Evolutionary conservation across 2,888 invertebrate species (phyloP).

Genomic region (Tolmerus cingulatus): DNA sequence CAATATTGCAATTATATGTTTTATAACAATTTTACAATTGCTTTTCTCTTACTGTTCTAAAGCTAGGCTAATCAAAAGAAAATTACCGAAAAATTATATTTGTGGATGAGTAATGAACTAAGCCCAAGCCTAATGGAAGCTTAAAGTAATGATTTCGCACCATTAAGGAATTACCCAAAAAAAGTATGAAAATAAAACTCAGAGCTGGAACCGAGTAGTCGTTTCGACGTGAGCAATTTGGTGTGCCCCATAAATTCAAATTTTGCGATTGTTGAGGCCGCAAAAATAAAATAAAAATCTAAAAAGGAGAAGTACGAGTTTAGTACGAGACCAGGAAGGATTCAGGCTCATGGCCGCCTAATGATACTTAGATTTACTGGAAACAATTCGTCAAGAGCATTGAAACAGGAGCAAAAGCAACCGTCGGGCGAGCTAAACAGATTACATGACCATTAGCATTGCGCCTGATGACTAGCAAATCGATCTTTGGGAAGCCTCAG

Average conservation of each 20-base stretch:
- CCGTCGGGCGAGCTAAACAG: not conserved
- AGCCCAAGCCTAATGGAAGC: not conserved
- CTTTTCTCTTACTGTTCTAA: too few species aligned
- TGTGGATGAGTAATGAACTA: not conserved
- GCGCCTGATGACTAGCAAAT: slow-evolving; percentile 14
- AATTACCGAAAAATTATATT: not conserved
- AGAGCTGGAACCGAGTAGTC: not conserved
- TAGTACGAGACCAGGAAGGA: not conserved
- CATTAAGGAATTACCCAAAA: not conserved
- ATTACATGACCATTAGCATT: not conserved
- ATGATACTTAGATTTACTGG: not conserved
- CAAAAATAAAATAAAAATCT: not conserved
- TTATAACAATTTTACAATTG: too few species aligned
- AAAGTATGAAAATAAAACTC: not conserved
- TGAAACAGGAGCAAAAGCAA: not conserved
- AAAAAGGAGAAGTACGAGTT: not conserved
- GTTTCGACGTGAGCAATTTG: not conserved
- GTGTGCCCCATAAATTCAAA: not conserved
- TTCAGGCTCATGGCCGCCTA: not conserved
- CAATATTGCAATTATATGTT: too few species aligned
- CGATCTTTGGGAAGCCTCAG: not conserved
- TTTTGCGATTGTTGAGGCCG: not conserved
- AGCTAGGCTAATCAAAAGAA: not conserved
- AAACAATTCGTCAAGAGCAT: not conserved
- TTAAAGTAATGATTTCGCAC: not conserved